These are phyloP conservation scores for Serrognathus titanus DNA, from an alignment of 2,888 invertebrate species.

Conservation along the genomic window DNA sequence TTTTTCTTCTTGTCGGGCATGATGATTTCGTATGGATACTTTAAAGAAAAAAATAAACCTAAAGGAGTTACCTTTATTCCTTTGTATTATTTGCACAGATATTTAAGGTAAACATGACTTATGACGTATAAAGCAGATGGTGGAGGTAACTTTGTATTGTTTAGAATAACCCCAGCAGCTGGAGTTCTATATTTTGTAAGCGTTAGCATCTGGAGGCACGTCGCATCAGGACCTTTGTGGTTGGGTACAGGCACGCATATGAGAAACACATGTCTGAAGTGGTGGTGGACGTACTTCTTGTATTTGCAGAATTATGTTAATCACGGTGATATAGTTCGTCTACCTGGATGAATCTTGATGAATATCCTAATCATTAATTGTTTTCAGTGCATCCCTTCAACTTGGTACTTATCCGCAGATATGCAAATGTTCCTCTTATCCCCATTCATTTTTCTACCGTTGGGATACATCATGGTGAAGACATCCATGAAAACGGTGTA, in stretches of 20 bases:
- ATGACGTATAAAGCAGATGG: no score
- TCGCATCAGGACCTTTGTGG: constrained; percentile 26
- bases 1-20: constrained; percentile 64
- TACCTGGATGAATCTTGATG: background rate
- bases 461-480: constrained; percentile 10
- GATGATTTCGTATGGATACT: constrained; percentile 49
- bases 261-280: constrained; percentile 18
- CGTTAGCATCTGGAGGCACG: constrained; percentile 17
- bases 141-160: background rate
- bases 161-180: constrained; percentile 44
- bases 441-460: constrained; percentile 38
- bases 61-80: constrained; percentile 13
- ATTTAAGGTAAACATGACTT: constrained; percentile 37
- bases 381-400: constrained; percentile 40
- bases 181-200: constrained; percentile 23
- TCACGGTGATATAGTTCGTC: constrained; percentile 9
- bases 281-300: constrained; percentile 25
- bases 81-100: constrained; percentile 36
- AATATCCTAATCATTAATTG: background rate
- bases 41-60: constrained; percentile 10
- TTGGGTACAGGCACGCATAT: background rate
- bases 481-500: background rate
- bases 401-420: constrained; percentile 45
- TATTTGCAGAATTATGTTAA: constrained; percentile 27
- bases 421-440: constrained; percentile 42